Percentiles rank a stretch among this genome's conserved stretches.
These are phyloP conservation scores for Poeciliopsis occidentalis DNA, from an alignment of 2,113 vertebrate species.

Conservation along the genomic window DNA sequence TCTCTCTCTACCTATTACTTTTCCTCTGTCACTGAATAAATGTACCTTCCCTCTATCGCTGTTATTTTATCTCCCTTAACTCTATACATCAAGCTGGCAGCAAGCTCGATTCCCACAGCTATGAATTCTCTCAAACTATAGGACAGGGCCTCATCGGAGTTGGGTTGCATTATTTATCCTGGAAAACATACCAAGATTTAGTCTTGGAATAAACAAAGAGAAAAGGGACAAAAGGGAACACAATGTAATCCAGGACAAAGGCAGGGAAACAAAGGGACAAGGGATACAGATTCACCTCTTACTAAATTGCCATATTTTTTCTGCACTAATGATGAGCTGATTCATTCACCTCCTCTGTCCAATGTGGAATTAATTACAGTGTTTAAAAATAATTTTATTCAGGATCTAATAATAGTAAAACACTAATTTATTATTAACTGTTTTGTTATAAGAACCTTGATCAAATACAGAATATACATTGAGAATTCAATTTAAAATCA, in stretches of 20 bases:
- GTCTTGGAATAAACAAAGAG: conserved; percentile 21
- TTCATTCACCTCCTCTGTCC: conserved; percentile 12
- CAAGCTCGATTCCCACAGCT: conserved; percentile 9
- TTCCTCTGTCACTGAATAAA: conserved; percentile 25
- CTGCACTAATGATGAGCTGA: conserved; percentile 13
- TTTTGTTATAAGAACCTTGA: no score
- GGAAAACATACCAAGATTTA: conserved; percentile 31
- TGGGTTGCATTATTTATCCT: conserved; percentile 46
- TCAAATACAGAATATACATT: no score
- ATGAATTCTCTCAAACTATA: background rate
- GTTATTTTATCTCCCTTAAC: conserved; percentile 10
- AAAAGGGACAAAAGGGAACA: conserved; percentile 20
- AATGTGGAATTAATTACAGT: no score
- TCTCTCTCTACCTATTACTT: conserved; percentile 10
- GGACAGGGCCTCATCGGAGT: conserved; percentile 15
- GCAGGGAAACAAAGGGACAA: conserved; percentile 21
- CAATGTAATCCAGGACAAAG: conserved; percentile 30
- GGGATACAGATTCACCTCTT: conserved; percentile 10
- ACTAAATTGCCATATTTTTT: conserved; percentile 10
- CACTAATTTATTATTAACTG: no score
- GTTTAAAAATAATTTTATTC: no score
- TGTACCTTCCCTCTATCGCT: conserved; percentile 9
- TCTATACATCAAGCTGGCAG: conserved; percentile 18
- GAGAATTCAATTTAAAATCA: no score
- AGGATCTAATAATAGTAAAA: no score